These are phyloP conservation scores for Xenops minutus DNA, from an alignment of 2,797 vertebrate genomes.

Conservation along the genomic window DNA sequence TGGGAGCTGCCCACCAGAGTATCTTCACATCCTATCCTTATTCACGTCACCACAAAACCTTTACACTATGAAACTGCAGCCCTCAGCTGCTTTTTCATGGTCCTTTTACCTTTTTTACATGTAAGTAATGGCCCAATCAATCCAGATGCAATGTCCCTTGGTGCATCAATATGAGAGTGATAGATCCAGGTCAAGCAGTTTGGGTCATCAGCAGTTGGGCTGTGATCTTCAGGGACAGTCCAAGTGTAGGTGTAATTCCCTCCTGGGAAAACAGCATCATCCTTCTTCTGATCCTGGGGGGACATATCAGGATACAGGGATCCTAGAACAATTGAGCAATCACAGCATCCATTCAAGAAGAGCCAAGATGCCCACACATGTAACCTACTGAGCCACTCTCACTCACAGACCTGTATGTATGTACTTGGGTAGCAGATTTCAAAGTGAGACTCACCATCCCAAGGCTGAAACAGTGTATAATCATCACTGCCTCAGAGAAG, in stretches of 20 bases:
- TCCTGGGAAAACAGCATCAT: constrained; percentile 78
- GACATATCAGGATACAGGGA: constrained; percentile 82
- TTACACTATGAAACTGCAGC: neutral
- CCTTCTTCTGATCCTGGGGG: constrained; percentile 73
- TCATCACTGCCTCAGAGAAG: neutral
- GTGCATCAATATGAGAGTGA: constrained; percentile 82
- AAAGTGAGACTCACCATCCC: neutral
- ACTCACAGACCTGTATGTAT: neutral
- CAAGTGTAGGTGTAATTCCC: constrained; percentile 78
- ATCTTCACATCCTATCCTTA: neutral
- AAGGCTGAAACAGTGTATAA: neutral
- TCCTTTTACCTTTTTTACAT: constrained; percentile 76
- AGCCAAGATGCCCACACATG: neutral
- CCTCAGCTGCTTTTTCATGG: neutral
- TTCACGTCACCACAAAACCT: neutral
- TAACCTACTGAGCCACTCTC: neutral
- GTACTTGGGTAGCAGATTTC: neutral
- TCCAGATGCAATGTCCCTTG: constrained; percentile 81
- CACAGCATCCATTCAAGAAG: constrained; percentile 31
- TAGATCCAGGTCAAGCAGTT: constrained; percentile 84
- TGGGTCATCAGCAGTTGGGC: constrained; percentile 76
- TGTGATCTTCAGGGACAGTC: constrained; percentile 77
- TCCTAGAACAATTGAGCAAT: constrained; percentile 70
- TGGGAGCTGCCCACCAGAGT: neutral
- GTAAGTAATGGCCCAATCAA: constrained; percentile 82